Conservation (phyloP, 2,797 vertebrate species). For the Artibeus lituratus region DNA sequence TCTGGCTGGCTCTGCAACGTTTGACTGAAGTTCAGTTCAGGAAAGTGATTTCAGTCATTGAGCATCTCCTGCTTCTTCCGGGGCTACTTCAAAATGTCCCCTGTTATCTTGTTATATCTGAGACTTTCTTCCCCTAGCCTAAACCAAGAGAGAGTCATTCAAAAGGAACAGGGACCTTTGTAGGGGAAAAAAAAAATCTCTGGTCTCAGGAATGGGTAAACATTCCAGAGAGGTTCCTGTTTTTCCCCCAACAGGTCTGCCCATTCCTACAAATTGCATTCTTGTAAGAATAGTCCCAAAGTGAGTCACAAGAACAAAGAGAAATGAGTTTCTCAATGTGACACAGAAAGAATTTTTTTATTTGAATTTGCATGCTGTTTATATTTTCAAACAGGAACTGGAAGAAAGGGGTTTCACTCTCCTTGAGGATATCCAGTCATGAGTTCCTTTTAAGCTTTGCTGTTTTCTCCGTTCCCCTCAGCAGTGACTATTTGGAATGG, state of each 20-base stretch:
- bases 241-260: conserved; percentile 69
- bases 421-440: not conserved
- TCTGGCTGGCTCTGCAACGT: not conserved
- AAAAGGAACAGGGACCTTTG: conserved; percentile 31
- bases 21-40: not conserved
- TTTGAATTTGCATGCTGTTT: conserved; percentile 76
- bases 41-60: not conserved
- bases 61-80: not conserved
- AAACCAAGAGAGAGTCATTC: conserved; percentile 12
- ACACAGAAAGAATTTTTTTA: conserved; percentile 63
- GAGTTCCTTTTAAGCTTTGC: conserved; percentile 11
- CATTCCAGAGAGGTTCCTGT: conserved; percentile 69
- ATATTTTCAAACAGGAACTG: conserved; percentile 63
- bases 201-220: conserved; percentile 46
- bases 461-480: not conserved
- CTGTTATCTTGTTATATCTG: not conserved
- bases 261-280: conserved; percentile 72
- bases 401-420: conserved; percentile 53
- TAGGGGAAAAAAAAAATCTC: not conserved
- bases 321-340: conserved; percentile 71
- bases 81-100: not conserved
- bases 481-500: conserved; percentile 37
- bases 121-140: not conserved
- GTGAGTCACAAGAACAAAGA: conserved; percentile 71
- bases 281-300: conserved; percentile 65